These are phyloP conservation scores for Drosophila mojavensis DNA, from an alignment of 1,140 invertebrate species.

Conservation along the genomic window DNA sequence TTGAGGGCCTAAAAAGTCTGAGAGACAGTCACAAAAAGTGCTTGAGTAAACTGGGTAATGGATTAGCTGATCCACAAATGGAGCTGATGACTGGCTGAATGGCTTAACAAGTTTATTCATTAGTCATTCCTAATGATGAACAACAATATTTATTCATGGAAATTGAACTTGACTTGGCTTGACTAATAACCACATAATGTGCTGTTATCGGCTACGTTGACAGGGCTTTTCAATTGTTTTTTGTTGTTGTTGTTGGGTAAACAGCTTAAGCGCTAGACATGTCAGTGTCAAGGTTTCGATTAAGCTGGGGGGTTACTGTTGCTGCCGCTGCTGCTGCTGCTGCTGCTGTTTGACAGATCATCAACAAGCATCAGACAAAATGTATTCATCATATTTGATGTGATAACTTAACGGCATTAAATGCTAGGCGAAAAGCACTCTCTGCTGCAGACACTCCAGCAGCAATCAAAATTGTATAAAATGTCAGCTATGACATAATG, in stretches of 20 bases:
- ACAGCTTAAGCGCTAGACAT: not conserved
- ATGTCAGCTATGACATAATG: constrained; percentile 64
- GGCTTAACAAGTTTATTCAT: no score
- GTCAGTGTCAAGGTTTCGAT: constrained; percentile 25
- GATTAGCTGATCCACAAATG: no score
- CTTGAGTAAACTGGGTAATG: no score
- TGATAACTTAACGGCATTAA: constrained; percentile 44
- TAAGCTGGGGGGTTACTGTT: not conserved
- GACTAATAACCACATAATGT: no score
- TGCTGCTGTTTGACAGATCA: constrained; percentile 9
- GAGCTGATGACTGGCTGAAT: no score
- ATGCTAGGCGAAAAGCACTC: constrained; percentile 13
- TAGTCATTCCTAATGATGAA: no score
- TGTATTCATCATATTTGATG: constrained; percentile 56
- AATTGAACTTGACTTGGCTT: no score
- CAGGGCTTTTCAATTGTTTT: not conserved
- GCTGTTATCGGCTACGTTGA: no score
- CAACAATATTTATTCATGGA: no score
- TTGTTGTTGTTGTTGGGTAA: not conserved
- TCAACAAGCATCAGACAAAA: constrained; percentile 31
- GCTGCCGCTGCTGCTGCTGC: no score
- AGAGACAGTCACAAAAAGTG: no score
- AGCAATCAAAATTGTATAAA: constrained; percentile 20
- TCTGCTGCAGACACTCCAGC: constrained; percentile 30
- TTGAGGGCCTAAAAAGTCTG: no score